Percentiles rank a stretch among this genome's conserved stretches.
These are phyloP conservation scores for Perccottus glenii DNA, from an alignment of 2,113 vertebrate genomes.

Conservation along the genomic window DNA sequence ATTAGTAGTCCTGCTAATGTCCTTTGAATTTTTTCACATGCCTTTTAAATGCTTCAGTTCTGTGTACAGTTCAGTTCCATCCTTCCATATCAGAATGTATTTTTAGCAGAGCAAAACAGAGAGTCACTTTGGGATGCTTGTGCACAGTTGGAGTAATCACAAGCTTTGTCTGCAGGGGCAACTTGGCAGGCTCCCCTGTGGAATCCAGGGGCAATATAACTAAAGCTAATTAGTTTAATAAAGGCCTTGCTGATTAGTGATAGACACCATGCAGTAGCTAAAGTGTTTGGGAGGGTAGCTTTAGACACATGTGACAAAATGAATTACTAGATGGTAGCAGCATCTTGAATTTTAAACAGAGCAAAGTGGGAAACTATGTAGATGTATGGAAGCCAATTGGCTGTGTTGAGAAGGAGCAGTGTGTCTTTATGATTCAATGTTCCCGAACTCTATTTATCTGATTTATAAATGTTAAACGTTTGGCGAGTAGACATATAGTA, in stretches of 20 bases:
- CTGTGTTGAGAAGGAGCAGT: slow-evolving; percentile 25
- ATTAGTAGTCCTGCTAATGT: no score
- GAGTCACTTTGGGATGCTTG: neutral
- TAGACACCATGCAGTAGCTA: slow-evolving; percentile 8
- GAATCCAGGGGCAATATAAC: neutral
- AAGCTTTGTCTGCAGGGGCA: slow-evolving; percentile 1
- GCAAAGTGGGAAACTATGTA: slow-evolving; percentile 22
- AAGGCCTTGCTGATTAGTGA: slow-evolving; percentile 45
- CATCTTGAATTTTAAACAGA: slow-evolving; percentile 28
- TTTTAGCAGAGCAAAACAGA: neutral
- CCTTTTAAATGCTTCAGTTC: no score
- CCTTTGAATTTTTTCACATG: no score
- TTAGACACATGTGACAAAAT: slow-evolving; percentile 1
- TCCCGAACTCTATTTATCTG: slow-evolving; percentile 30
- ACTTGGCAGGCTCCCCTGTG: neutral
- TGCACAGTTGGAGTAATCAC: neutral
- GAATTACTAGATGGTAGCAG: slow-evolving; percentile 11
- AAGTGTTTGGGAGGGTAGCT: slow-evolving; percentile 4
- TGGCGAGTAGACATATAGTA: slow-evolving; percentile 7
- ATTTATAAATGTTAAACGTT: slow-evolving; percentile 19
- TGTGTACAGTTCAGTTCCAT: no score
- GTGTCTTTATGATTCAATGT: slow-evolving; percentile 28
- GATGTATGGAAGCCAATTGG: slow-evolving; percentile 21
- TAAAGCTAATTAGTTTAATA: slow-evolving; percentile 26
- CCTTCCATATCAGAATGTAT: neutral